These are phyloP conservation scores for Microtus pennsylvanicus DNA, from an alignment of 2,113 vertebrate genomes.

Conservation along the genomic window DNA sequence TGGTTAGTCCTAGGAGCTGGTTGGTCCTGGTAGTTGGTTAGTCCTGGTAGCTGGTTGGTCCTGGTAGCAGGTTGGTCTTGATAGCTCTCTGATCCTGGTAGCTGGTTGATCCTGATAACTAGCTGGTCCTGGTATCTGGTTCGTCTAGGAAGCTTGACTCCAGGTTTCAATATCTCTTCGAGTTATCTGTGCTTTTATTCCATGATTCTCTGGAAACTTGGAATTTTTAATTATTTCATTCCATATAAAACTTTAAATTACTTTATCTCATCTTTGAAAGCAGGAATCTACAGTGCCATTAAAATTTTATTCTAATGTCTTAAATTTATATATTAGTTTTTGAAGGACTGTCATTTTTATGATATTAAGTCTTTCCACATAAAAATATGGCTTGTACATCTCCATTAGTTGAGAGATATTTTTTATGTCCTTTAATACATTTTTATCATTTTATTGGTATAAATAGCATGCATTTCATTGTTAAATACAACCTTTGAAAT, in stretches of 20 bases:
- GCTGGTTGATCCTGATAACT: not conserved
- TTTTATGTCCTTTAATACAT: constrained; percentile 8
- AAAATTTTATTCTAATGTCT: constrained; percentile 23
- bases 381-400: not conserved
- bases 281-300: not conserved
- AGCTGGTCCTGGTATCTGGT: not conserved
- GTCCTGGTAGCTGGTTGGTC: not conserved
- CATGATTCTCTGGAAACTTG: not conserved
- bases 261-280: not conserved
- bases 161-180: not conserved
- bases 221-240: constrained; percentile 26
- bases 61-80: not conserved
- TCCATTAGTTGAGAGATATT: not conserved
- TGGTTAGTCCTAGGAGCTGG: too few species aligned
- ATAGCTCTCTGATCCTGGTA: not conserved
- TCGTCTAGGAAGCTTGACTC: not conserved
- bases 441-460: constrained; percentile 27
- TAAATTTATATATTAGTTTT: constrained; percentile 2
- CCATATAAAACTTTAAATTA: constrained; percentile 32
- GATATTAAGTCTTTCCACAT: not conserved
- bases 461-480: constrained; percentile 5
- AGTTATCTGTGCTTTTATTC: not conserved
- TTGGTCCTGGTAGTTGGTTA: too few species aligned
- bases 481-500: constrained; percentile 24
- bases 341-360: not conserved